A percentile compares a stretch with the other conserved stretches of the same genome.
Conservation (phyloP, 30 jellyfish, hydroid and myxozoan species). For the Clytia hemisphaerica region DNA sequence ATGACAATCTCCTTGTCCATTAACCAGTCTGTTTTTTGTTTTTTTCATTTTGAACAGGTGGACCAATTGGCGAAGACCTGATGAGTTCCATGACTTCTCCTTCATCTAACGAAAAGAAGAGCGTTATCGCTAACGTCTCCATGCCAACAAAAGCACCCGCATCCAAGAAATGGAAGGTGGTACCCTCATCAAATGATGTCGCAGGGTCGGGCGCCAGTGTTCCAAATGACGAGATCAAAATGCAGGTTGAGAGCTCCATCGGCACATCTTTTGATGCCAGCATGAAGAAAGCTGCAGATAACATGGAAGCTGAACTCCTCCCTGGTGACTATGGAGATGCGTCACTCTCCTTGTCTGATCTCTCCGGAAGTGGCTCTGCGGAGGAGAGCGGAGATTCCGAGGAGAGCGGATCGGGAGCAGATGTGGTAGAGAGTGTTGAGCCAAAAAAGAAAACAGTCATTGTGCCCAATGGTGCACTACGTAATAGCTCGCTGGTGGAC, state of each 20-base stretch:
- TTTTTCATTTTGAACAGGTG: no score
- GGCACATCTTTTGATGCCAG: conserved; percentile 93
- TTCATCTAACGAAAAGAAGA: neutral
- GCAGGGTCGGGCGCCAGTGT: conserved; percentile 60
- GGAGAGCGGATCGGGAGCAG: no score
- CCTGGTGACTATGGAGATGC: conserved; percentile 42
- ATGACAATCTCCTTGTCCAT: no score
- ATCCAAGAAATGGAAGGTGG: no score
- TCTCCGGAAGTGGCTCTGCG: conserved; percentile 65
- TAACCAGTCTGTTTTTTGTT: no score
- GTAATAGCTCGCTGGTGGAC: conserved; percentile 11
- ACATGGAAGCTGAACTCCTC: conserved; percentile 14
- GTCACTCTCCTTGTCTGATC: conserved; percentile 58
- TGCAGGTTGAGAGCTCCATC: conserved; percentile 92
- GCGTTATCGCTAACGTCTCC: no score
- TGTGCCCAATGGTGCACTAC: no score
- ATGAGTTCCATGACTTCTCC: neutral
- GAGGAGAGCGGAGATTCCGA: conserved; percentile 27
- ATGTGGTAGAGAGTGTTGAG: no score
- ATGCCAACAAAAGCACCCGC: no score
- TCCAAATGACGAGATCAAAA: conserved; percentile 62
- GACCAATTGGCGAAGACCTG: conserved; percentile 20
- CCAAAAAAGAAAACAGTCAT: no score
- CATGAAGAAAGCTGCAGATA: conserved; percentile 29
- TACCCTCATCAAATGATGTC: no score